These are phyloP conservation scores for Anoplophora glabripennis DNA, from an alignment of 1,140 invertebrate species.

Conservation along the genomic window DNA sequence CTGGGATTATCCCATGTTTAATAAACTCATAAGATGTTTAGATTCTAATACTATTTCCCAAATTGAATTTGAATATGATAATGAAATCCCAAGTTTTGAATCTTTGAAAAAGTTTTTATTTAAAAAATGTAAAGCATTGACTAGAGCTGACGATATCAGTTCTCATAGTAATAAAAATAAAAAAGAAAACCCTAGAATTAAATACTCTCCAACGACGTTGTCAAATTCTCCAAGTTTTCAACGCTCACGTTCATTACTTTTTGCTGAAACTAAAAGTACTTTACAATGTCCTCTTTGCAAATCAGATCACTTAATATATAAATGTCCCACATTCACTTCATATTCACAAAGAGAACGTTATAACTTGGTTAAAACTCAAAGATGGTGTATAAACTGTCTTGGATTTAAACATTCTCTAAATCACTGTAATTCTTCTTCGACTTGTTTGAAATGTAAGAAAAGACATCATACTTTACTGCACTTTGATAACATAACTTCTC, in stretches of 20 bases:
- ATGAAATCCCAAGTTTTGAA: neutral
- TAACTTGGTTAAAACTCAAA: neutral
- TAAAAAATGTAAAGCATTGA: too few species aligned
- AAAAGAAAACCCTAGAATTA: neutral
- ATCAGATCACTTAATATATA: too few species aligned
- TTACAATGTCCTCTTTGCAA: too few species aligned
- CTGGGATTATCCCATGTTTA: neutral
- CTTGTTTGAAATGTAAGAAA: constrained; percentile 7
- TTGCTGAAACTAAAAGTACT: too few species aligned
- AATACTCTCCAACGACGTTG: neutral
- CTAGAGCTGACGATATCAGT: too few species aligned
- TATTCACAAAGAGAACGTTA: neutral
- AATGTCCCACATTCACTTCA: too few species aligned
- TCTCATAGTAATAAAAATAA: neutral
- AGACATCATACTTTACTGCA: constrained; percentile 8
- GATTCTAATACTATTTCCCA: neutral
- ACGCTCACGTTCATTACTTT: too few species aligned
- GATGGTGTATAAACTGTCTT: constrained; percentile 14
- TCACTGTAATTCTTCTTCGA: neutral
- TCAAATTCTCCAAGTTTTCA: neutral
- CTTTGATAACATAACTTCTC: neutral
- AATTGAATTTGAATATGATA: neutral
- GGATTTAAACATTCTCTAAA: constrained; percentile 3
- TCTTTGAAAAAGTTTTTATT: too few species aligned
- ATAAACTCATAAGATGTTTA: neutral